Evolutionary conservation across 2,888 invertebrate genomes (phyloP).

Genomic region (Hirtodrosophila confusa): DNA sequence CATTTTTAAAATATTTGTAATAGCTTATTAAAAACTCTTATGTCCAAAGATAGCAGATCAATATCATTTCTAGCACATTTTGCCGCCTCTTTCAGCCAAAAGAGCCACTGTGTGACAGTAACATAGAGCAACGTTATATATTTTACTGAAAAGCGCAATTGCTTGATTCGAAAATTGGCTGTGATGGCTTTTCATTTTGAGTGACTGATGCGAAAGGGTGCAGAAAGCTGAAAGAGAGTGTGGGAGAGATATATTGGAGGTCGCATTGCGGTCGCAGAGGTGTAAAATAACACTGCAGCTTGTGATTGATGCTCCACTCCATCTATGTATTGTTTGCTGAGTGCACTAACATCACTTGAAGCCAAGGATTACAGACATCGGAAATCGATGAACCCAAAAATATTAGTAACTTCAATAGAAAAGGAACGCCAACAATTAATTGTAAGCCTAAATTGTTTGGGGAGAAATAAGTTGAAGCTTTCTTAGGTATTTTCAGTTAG

Average conservation of each 20-base stretch:
- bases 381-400: no score
- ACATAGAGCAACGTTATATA: constrained; percentile 68
- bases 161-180: constrained; percentile 77
- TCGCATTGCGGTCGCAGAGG: constrained; percentile 14
- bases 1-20: no score
- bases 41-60: no score
- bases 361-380: no score
- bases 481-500: no score
- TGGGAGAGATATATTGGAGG: neutral
- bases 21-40: no score
- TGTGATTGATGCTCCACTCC: constrained; percentile 48
- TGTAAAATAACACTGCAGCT: constrained; percentile 39
- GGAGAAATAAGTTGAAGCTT: no score
- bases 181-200: constrained; percentile 67
- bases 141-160: constrained; percentile 71
- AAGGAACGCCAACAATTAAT: no score
- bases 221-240: neutral
- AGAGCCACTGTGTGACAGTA: constrained; percentile 23
- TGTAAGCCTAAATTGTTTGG: no score
- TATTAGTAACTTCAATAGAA: no score
- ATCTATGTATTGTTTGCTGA: constrained; percentile 26
- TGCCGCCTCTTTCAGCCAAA: no score
- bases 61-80: no score
- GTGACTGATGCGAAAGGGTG: constrained; percentile 51
- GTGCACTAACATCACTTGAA: neutral